A percentile compares a stretch with the other conserved stretches of the same genome.
These are phyloP conservation scores for Cochlearius cochlearius DNA, from an alignment of 2,113 vertebrate genomes.

Conservation along the genomic window DNA sequence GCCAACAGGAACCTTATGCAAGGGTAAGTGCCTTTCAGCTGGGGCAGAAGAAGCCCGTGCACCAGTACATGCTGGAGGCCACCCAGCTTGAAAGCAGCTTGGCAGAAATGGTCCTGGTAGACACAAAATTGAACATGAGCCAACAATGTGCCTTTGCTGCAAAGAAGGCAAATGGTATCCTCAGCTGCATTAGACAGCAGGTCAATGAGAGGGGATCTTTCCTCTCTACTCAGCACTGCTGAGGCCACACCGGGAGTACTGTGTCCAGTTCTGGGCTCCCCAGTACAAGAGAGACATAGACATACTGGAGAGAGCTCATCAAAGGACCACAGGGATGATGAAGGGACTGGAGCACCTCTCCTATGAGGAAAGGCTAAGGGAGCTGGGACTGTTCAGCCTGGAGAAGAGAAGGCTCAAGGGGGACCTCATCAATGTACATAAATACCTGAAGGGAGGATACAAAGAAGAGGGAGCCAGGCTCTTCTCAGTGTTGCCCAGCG, in stretches of 20 bases:
- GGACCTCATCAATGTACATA: neutral
- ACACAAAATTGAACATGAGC: neutral
- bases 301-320: neutral
- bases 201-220: neutral
- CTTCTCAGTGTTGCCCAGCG: no score
- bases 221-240: neutral
- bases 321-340: neutral
- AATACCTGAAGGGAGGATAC: neutral
- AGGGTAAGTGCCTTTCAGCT: neutral
- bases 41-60: neutral
- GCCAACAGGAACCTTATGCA: neutral
- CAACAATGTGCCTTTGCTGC: neutral
- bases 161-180: neutral
- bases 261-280: neutral
- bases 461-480: neutral
- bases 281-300: neutral
- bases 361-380: neutral
- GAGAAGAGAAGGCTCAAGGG: neutral
- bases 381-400: neutral
- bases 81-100: neutral
- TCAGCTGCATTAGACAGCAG: neutral
- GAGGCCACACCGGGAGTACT: neutral
- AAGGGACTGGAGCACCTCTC: neutral
- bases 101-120: neutral
- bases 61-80: neutral